phyloP scores from a whole-genome alignment of 2,113 vertebrate species.

The Shinisaurus crocodilurus region DNA sequence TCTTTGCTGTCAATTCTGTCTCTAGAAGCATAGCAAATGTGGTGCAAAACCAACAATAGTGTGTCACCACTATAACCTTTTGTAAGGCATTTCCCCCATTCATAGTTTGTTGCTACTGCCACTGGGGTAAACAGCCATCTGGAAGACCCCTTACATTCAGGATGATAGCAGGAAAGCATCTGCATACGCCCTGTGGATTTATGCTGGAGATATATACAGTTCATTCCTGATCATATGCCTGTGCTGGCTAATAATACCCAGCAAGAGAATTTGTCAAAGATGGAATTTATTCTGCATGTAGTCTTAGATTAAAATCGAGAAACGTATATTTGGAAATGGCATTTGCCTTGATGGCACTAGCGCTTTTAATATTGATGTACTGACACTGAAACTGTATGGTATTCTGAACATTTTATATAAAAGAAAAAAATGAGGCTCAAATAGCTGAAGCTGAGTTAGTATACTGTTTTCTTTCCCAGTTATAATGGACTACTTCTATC shows the following conservation, averaged over 20 bases:
- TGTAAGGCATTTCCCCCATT: neutral
- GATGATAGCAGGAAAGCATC: neutral
- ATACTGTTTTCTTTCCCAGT: neutral
- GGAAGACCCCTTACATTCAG: neutral
- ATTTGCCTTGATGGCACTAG: slow-evolving; percentile 22
- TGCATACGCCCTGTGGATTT: neutral
- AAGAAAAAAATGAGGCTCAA: neutral
- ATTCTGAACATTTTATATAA: slow-evolving; percentile 2
- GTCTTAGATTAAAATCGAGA: slow-evolving; percentile 7
- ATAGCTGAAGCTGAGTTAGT: slow-evolving; percentile 8
- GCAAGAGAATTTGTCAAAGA: neutral
- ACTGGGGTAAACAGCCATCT: neutral
- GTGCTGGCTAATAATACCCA: neutral
- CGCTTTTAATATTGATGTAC: neutral
- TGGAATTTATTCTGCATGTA: slow-evolving; percentile 7
- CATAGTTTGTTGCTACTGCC: neutral
- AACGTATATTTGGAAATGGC: slow-evolving; percentile 22
- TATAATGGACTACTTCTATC: neutral
- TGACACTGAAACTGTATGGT: neutral
- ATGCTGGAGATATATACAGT: neutral
- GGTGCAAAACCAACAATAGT: neutral
- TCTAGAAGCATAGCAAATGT: neutral
- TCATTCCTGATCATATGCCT: neutral
- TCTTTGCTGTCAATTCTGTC: neutral
- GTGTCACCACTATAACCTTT: neutral